Percentiles rank a stretch among this genome's conserved stretches.
phyloP scores from a whole-genome alignment of 2,888 invertebrate species.

The Petrolisthes manimaculis region DNA sequence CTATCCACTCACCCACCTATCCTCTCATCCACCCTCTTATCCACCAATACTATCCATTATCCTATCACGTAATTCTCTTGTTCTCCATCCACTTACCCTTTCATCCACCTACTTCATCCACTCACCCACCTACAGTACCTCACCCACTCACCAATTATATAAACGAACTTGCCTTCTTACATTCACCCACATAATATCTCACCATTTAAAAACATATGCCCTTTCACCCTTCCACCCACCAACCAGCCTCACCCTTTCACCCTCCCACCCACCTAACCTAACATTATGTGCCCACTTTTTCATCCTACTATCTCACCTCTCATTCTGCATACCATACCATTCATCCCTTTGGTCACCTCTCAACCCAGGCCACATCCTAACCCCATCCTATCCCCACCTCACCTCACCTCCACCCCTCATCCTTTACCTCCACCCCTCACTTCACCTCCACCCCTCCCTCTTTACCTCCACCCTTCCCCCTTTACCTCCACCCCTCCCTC shows the following conservation, averaged over 20 bases:
- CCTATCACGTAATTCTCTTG: neutral
- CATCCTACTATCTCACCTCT: neutral
- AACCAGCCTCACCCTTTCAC: too few species aligned
- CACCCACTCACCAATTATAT: neutral
- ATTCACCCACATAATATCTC: too few species aligned
- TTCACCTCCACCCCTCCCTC: neutral
- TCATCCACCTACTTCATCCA: neutral
- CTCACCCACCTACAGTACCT: neutral
- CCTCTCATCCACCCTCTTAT: neutral
- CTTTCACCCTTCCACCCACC: too few species aligned
- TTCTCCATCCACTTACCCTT: neutral
- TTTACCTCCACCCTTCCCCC: neutral
- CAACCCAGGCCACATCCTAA: neutral
- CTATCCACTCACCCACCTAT: too few species aligned
- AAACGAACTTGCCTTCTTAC: too few species aligned
- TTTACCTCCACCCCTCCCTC: neutral
- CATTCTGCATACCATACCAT: neutral
- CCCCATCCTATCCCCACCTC: neutral
- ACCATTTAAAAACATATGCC: too few species aligned
- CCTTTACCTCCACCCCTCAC: neutral
- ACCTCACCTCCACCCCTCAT: neutral
- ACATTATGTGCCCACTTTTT: neutral
- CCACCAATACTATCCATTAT: neutral
- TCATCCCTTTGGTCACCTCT: neutral
- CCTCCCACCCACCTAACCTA: neutral